Evolutionary conservation across 2,888 invertebrate genomes (phyloP).

Genomic region (Geotrupes spiniger): DNA sequence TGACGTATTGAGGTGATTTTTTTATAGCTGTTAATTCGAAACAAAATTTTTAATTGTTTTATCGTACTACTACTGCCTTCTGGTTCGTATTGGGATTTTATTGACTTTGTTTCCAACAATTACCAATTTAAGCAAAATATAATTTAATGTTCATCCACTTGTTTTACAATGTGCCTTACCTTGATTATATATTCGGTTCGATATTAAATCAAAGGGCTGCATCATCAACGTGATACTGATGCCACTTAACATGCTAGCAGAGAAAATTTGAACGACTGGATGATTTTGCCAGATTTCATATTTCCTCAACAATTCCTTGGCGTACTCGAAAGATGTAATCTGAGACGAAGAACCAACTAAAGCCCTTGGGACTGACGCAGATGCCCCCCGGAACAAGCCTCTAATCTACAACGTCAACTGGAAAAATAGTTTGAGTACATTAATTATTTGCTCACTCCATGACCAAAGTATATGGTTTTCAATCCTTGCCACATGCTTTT

Average conservation of each 20-base stretch:
- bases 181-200: constrained; percentile 87
- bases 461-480: constrained; percentile 54
- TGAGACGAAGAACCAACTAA: constrained; percentile 81
- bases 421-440: too few species aligned
- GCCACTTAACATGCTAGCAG: constrained; percentile 74
- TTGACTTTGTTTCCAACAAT: too few species aligned
- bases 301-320: constrained; percentile 59
- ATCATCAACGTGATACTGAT: constrained; percentile 74
- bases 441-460: constrained; percentile 55
- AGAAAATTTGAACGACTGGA: constrained; percentile 66
- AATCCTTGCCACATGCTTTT: constrained; percentile 62
- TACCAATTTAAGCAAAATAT: background rate
- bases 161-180: constrained; percentile 51
- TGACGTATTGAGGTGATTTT: too few species aligned
- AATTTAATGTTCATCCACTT: too few species aligned
- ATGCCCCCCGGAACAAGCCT: constrained; percentile 80
- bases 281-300: constrained; percentile 52
- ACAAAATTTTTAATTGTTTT: too few species aligned
- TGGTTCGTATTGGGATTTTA: too few species aligned
- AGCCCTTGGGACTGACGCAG: constrained; percentile 70
- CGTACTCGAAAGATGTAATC: constrained; percentile 75
- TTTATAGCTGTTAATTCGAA: too few species aligned
- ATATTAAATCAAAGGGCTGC: constrained; percentile 86
- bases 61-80: too few species aligned
- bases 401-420: constrained; percentile 29